phyloP scores from a whole-genome alignment of 2,888 invertebrate species.

The Drosophila limbata region DNA sequence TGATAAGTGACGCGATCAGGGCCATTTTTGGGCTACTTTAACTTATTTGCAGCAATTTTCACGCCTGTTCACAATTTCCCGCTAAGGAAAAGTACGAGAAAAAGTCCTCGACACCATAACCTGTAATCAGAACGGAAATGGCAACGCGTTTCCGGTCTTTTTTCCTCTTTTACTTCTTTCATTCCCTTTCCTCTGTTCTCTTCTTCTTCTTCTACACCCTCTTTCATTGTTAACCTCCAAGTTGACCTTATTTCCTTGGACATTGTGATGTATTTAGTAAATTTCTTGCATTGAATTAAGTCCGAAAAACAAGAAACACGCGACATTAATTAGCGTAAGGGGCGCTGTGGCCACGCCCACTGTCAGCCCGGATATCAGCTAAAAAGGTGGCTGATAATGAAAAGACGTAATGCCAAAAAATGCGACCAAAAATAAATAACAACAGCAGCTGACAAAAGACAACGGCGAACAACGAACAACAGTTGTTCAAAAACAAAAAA shows the following conservation, averaged over 20 bases:
- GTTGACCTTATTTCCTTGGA: conserved; percentile 61
- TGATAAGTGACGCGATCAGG: conserved; percentile 27
- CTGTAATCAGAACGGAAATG: conserved; percentile 71
- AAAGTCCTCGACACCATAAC: conserved; percentile 37
- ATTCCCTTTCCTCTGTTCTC: no score
- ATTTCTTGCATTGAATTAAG: conserved; percentile 32
- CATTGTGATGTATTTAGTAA: conserved; percentile 44
- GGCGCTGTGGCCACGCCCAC: conserved; percentile 17
- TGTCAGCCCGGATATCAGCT: conserved; percentile 35
- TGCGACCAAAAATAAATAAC: neutral
- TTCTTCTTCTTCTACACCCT: neutral
- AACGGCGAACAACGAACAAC: conserved; percentile 16
- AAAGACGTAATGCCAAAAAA: conserved; percentile 26
- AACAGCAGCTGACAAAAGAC: conserved; percentile 7
- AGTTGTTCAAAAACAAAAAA: conserved; percentile 28
- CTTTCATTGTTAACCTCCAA: conserved; percentile 35
- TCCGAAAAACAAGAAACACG: conserved; percentile 30
- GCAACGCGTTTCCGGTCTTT: conserved; percentile 64
- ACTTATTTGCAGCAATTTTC: conserved; percentile 52
- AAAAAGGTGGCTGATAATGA: conserved; percentile 47
- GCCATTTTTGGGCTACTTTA: conserved; percentile 9
- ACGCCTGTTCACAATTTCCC: conserved; percentile 57
- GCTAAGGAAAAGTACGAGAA: conserved; percentile 14
- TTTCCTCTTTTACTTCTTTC: neutral
- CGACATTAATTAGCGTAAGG: conserved; percentile 51